These are phyloP conservation scores for Xestia xanthographa DNA, from an alignment of 2,888 invertebrate species.

Conservation along the genomic window DNA sequence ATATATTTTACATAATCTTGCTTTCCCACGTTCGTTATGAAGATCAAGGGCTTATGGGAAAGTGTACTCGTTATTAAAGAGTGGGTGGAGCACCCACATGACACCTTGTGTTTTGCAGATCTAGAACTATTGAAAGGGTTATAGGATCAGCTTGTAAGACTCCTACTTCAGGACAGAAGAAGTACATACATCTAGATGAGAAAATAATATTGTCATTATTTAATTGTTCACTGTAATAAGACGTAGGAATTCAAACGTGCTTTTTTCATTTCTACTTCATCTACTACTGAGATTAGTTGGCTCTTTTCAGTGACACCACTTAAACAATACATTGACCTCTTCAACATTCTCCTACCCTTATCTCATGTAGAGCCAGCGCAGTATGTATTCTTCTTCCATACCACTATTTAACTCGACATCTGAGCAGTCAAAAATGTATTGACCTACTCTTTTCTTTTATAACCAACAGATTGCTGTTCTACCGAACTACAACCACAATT, in stretches of 20 bases:
- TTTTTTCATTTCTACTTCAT: too few relatives aligned
- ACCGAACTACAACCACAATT: too few relatives aligned
- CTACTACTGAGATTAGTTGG: too few relatives aligned
- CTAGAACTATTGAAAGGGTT: not conserved
- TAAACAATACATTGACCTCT: too few relatives aligned
- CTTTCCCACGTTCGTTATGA: not conserved
- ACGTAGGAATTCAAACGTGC: not conserved
- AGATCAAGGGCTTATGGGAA: not conserved
- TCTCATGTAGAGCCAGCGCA: too few relatives aligned
- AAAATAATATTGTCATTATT: too few relatives aligned
- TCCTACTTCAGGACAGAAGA: not conserved
- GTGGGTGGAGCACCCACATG: not conserved
- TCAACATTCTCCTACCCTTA: too few relatives aligned
- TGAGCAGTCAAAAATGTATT: not conserved
- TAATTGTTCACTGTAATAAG: too few relatives aligned
- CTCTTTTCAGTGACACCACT: too few relatives aligned
- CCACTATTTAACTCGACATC: not conserved
- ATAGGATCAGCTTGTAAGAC: not conserved
- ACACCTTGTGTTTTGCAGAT: not conserved
- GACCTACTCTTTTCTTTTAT: not conserved
- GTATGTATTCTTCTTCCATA: not conserved
- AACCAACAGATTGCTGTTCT: not conserved
- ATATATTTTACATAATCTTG: not conserved
- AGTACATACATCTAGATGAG: too few relatives aligned
- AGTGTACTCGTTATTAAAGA: not conserved